Evolutionary conservation across 2,797 vertebrate genomes (phyloP), one percentile per base, ranked within the genome.

Genomic region (Morus bassanus): DNA sequence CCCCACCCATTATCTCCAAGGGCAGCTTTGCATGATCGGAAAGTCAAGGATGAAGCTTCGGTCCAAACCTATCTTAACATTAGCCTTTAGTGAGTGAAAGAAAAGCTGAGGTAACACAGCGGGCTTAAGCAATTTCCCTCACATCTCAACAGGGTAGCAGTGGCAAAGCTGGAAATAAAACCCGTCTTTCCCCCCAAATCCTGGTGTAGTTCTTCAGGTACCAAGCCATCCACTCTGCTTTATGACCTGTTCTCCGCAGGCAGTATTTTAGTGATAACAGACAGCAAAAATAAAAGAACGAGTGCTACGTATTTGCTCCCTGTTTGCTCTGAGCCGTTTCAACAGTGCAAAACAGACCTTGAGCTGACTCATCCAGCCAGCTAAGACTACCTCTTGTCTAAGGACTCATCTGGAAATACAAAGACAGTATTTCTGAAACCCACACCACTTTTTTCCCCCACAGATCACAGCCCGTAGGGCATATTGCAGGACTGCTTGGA

Each of bases 361-460:
- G 64, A 88, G 39, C 77, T 87, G 83, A 46, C 67, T 73, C 72
- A 87, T 69, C 67, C 72, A 33, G 46, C 69, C 70, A 65, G 59
- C 67, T 54, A 76, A 84, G 54, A 50, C 57, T 61, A 45, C 65
- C 41, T 85, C 41, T 86, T 73, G 73, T 86, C 65, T 69, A 65
- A 81, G 41, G 63, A 76, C 70, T 87, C 80, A 81, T 33, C 85
- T 90, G 83, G 59, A 89, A 80, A 89, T 46, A 57, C 2, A 1
- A 89, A 93, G 80, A 45, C n/a, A 37, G 43, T 57, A 24, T 90
- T 94, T 90, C 80, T 82, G 85, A 91, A 96, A 84, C 73, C 12
- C 77, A 69, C 31, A 75, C 54, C 70, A 48, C 59, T 75, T 82
- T 43, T 15, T 5, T 1, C 6, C 31, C 35, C 11, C 28, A 1